These are phyloP conservation scores for Rhinoderma darwinii DNA, from an alignment of 2,113 vertebrate species.

Conservation along the genomic window DNA sequence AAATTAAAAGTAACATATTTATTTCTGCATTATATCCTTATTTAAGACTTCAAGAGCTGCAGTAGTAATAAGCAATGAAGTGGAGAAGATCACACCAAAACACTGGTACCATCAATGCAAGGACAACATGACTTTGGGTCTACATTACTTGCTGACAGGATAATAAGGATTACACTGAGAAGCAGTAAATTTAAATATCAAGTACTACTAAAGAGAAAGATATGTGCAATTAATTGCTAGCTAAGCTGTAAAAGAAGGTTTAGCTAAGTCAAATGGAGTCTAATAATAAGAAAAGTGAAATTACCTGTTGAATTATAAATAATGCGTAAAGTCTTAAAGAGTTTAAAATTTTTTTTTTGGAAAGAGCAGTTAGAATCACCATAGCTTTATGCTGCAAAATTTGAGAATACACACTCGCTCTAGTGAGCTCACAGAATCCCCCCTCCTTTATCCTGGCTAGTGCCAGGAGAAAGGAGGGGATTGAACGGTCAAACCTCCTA, in stretches of 20 bases:
- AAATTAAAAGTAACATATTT: neutral
- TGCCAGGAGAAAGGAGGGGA: too few species aligned
- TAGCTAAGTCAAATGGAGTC: slow-evolving; percentile 35
- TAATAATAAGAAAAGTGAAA: slow-evolving; percentile 20
- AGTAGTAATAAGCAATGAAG: neutral
- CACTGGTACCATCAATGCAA: slow-evolving; percentile 11
- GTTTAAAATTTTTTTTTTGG: neutral
- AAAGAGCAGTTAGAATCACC: neutral
- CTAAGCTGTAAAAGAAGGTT: slow-evolving; percentile 32
- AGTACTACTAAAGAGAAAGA: slow-evolving; percentile 10
- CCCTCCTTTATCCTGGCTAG: too few species aligned
- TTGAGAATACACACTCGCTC: too few species aligned
- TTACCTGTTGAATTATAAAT: neutral
- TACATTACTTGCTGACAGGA: slow-evolving; percentile 40
- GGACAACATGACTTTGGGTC: slow-evolving; percentile 42
- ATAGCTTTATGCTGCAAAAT: too few species aligned
- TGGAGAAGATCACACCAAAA: neutral
- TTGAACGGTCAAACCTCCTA: too few species aligned
- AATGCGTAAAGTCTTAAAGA: neutral
- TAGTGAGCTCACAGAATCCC: too few species aligned
- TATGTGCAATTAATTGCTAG: slow-evolving; percentile 32
- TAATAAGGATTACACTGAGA: slow-evolving; percentile 41
- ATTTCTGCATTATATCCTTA: neutral
- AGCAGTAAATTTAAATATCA: slow-evolving; percentile 41
- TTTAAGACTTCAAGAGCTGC: neutral